Conservation (phyloP, 2,888 invertebrate species). For the Perizoma flavofasciatum region DNA sequence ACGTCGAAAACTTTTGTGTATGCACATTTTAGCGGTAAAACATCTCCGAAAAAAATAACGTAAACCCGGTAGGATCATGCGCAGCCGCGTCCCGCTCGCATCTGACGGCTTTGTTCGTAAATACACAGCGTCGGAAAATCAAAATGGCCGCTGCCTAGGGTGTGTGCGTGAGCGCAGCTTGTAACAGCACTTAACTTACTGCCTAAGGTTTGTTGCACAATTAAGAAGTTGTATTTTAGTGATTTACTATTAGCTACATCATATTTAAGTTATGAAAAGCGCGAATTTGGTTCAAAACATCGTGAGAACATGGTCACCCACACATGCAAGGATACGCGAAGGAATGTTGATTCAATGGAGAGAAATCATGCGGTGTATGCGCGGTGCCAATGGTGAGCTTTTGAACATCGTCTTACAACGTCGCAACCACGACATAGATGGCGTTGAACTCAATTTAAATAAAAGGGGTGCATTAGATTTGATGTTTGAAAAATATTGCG, state of each 20-base stretch:
- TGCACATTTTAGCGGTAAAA: conserved; percentile 83
- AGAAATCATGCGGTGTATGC: conserved; percentile 78
- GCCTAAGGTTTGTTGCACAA: conserved; percentile 41
- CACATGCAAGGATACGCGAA: conserved; percentile 75
- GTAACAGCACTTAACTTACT: conserved; percentile 48
- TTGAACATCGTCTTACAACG: conserved; percentile 57
- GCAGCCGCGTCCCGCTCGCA: conserved; percentile 83
- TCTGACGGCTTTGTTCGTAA: conserved; percentile 84
- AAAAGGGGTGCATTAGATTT: conserved; percentile 47
- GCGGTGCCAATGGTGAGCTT: conserved; percentile 73
- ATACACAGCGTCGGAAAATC: conserved; percentile 82
- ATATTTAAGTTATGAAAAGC: conserved; percentile 62
- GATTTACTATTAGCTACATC: conserved; percentile 37
- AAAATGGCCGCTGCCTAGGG: conserved; percentile 76
- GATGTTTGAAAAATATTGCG: conserved; percentile 5
- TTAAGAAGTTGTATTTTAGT: conserved; percentile 35
- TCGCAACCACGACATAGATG: conserved; percentile 62
- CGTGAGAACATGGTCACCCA: conserved; percentile 76
- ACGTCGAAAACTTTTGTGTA: conserved; percentile 69
- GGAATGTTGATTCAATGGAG: conserved; percentile 84
- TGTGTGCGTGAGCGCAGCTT: conserved; percentile 77
- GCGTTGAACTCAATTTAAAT: conserved; percentile 47
- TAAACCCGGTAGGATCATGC: conserved; percentile 75
- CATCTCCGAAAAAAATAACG: conserved; percentile 65
- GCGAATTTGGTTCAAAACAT: conserved; percentile 42